Base-by-base conservation (phyloP, 1,140 invertebrate species). In the Drosophila azteca region DNA sequence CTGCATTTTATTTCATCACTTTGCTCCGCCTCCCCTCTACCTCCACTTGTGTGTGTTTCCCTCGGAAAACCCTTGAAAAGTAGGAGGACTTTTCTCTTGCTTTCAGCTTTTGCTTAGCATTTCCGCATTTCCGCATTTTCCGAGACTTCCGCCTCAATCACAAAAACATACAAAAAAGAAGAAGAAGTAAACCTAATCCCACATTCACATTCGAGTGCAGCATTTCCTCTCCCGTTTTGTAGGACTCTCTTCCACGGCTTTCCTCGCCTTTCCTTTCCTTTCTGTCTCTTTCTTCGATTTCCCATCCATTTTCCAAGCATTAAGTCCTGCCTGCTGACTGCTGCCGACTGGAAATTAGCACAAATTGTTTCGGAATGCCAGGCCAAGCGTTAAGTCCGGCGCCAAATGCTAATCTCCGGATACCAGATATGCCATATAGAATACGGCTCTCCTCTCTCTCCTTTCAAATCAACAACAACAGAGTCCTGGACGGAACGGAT, bases 281-380 rank as follows among this genome's bases (percentile, higher is more conserved):
- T 48, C 8, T 31, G 8, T 2, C 0, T 6, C 6, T 29, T 58
- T 39, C 53, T 50, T 39, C 26, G 13, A 22, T 58, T 63, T 65
- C 43, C 50, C 20, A 49, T 49, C 41, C 46, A 64, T 64, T 65
- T 39, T 39, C 57, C 24, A 26, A 54, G 9, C 49, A 59, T 53
- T 45, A 60, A 59, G 31, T 69, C 55, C 0, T 35, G 11, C 3
- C 35, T 29, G 6, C 35, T 39, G 35, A 3, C 35, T 13, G 11
- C 35, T 35, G 31, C 9, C 41, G 60, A 63, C 15, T 57, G 1
- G 31, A 69, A 78, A 74, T 68, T 63, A 73, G 50, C 46, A 58
- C 49, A 71, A 67, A 62, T 73, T 79, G 63, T 73, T 79, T 79
- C 43, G 48, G 65, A 74, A 74, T 51, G 41, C 45, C 44, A 65